Evolutionary conservation across 2,113 vertebrate species (phyloP).

Genomic region (Spea bombifrons): DNA sequence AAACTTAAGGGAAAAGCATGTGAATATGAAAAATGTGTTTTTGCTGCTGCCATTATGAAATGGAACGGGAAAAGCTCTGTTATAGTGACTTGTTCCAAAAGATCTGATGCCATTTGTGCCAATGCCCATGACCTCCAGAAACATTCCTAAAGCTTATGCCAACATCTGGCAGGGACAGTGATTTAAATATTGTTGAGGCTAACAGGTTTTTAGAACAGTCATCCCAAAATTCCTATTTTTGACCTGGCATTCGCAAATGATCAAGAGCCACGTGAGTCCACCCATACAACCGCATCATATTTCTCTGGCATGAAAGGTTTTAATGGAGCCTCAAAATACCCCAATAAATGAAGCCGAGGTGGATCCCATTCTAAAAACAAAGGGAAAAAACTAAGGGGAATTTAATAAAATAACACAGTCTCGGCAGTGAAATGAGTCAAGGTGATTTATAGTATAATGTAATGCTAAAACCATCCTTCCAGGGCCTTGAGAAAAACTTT

Average conservation of each 20-base stretch:
- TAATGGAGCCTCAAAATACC: constrained; percentile 24
- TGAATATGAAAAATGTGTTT: too few species aligned
- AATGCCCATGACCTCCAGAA: too few species aligned
- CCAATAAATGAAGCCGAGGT: background rate
- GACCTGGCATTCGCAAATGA: background rate
- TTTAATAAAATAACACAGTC: constrained; percentile 55
- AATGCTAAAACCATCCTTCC: constrained; percentile 67
- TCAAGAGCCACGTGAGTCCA: background rate
- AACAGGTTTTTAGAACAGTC: background rate
- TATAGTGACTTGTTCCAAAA: too few species aligned
- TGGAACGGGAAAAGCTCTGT: too few species aligned
- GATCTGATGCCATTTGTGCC: too few species aligned
- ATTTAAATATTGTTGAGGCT: background rate
- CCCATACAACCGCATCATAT: background rate
- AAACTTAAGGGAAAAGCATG: too few species aligned
- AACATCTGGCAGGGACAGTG: background rate
- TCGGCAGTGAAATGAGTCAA: constrained; percentile 48
- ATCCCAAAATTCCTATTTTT: background rate
- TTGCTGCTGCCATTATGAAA: too few species aligned
- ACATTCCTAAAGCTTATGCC: too few species aligned
- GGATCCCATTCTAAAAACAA: background rate
- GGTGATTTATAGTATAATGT: constrained; percentile 68
- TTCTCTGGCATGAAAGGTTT: background rate
- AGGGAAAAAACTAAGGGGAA: constrained; percentile 42
- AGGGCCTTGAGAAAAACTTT: constrained; percentile 61